Percentiles rank a stretch among this genome's conserved stretches.
Evolutionary conservation across 1,140 invertebrate genomes (phyloP).

Genomic region (Trichogramma pretiosum): DNA sequence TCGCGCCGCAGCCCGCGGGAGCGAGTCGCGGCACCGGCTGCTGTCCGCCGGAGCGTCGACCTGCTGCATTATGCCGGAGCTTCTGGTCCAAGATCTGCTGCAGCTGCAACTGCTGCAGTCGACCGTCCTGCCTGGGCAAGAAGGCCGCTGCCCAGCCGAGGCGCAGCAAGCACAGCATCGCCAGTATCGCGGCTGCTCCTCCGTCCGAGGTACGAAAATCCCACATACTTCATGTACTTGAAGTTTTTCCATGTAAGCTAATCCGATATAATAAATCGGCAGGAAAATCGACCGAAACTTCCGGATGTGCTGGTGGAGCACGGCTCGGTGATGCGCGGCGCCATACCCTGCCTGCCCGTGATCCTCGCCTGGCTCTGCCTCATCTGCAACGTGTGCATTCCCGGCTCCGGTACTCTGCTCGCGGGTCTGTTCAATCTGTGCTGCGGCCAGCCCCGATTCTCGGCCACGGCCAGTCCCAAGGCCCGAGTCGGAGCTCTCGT

Average conservation of each 20-base stretch:
- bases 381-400: slow-evolving; percentile 73
- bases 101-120: slow-evolving; percentile 13
- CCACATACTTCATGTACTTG: no score
- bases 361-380: slow-evolving; percentile 78
- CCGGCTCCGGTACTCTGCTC: slow-evolving; percentile 80
- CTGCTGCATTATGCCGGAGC: slow-evolving; percentile 29
- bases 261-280: no score
- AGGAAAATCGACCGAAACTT: slow-evolving; percentile 74
- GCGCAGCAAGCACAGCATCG: slow-evolving; percentile 43
- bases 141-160: slow-evolving; percentile 28
- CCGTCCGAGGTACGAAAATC: slow-evolving; percentile 37
- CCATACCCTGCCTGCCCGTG: slow-evolving; percentile 79
- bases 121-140: slow-evolving; percentile 22
- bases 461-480: slow-evolving; percentile 58
- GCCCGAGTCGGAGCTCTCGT: slow-evolving; percentile 67
- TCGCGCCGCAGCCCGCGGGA: background rate
- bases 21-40: slow-evolving; percentile 18
- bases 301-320: slow-evolving; percentile 69
- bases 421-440: slow-evolving; percentile 82
- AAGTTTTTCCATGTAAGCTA: no score
- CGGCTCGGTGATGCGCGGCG: slow-evolving; percentile 74
- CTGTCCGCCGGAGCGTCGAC: slow-evolving; percentile 35
- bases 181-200: slow-evolving; percentile 39
- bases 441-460: slow-evolving; percentile 78
- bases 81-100: slow-evolving; percentile 28